Evolutionary conservation across 2,888 invertebrate genomes (phyloP).

Genomic region (Sesia bembeciformis): DNA sequence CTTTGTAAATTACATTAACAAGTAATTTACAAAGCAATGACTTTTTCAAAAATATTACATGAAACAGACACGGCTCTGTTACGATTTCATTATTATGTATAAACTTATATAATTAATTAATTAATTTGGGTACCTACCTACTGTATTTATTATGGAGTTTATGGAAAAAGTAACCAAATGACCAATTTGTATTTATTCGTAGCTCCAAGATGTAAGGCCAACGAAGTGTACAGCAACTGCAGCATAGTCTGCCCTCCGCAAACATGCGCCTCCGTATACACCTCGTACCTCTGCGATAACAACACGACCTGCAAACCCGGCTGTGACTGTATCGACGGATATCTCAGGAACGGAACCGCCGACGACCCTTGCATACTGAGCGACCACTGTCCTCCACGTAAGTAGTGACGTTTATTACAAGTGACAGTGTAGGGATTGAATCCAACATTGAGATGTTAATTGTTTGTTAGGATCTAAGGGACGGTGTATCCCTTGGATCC

Average conservation of each 20-base stretch:
- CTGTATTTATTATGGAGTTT: too few relatives aligned
- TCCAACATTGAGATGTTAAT: background rate
- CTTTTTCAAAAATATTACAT: too few relatives aligned
- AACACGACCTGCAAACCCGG: conserved; percentile 3
- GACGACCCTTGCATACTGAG: conserved; percentile 8
- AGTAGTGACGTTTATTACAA: background rate
- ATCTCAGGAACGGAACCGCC: conserved; percentile 8
- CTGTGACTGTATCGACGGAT: conserved; percentile 7
- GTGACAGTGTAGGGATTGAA: background rate
- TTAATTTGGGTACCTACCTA: too few relatives aligned
- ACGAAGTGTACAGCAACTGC: conserved; percentile 6
- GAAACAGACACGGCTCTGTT: too few relatives aligned
- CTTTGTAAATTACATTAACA: too few relatives aligned
- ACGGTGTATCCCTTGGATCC: background rate
- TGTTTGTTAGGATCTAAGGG: background rate
- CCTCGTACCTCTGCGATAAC: conserved; percentile 1
- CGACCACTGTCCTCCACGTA: conserved; percentile 6
- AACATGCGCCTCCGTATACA: conserved; percentile 5
- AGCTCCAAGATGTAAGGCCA: conserved; percentile 4
- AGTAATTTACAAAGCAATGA: too few relatives aligned
- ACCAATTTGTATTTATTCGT: background rate
- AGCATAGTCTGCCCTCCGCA: conserved; percentile 7
- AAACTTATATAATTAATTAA: too few relatives aligned
- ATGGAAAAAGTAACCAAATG: too few relatives aligned
- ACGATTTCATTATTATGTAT: too few relatives aligned